Evolutionary conservation across 2,888 invertebrate species (phyloP).

Genomic region (Thecophora atra): DNA sequence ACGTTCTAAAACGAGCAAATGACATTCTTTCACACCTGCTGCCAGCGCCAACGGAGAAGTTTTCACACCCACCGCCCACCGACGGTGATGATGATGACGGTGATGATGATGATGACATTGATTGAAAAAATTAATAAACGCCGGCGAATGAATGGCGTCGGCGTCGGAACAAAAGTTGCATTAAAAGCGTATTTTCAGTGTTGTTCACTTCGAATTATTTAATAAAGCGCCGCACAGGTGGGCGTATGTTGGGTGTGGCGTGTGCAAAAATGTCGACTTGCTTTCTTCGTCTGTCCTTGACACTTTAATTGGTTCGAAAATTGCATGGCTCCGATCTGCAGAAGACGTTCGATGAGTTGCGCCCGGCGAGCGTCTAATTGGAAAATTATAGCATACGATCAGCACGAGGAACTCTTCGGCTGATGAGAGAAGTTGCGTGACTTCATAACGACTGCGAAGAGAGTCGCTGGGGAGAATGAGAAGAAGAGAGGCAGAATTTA

Average conservation of each 20-base stretch:
- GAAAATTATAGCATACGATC: slow-evolving; percentile 42
- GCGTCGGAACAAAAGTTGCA: slow-evolving; percentile 44
- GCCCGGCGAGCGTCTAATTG: slow-evolving; percentile 42
- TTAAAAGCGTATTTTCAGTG: slow-evolving; percentile 43
- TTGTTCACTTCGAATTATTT: slow-evolving; percentile 28
- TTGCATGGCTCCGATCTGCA: slow-evolving; percentile 8
- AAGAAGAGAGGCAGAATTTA: no score
- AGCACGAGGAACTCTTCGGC: not conserved
- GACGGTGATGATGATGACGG: not conserved
- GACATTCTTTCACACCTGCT: slow-evolving; percentile 17
- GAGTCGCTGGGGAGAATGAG: not conserved
- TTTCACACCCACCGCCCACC: not conserved
- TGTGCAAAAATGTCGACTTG: not conserved
- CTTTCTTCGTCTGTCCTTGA: slow-evolving; percentile 17
- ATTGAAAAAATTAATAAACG: slow-evolving; percentile 3
- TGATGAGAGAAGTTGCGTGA: not conserved
- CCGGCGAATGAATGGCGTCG: slow-evolving; percentile 20
- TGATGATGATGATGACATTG: slow-evolving; percentile 9
- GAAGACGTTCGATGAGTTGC: not conserved
- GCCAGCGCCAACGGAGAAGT: not conserved
- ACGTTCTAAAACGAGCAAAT: not conserved
- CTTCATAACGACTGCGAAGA: not conserved
- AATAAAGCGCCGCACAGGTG: not conserved
- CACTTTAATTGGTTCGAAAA: slow-evolving; percentile 33
- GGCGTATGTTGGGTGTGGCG: no score